Base-by-base conservation (phyloP, 2,113 vertebrate species). In the Leptodactylus fuscus region DNA sequence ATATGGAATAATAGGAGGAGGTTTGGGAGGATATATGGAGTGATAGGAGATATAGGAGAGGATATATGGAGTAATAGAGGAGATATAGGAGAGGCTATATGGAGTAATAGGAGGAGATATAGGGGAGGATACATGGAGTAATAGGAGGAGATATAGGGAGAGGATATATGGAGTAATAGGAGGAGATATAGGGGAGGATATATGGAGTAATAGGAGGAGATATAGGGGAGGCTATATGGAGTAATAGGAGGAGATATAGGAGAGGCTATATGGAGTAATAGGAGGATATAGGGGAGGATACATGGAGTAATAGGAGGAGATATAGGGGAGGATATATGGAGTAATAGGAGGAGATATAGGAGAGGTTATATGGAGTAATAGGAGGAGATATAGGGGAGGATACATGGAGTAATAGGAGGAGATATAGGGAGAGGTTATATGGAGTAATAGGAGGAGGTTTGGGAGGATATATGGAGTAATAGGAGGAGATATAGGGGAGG, bases 1-100 rank as follows among this genome's bases (percentile, higher is more conserved):
- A 55, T 55, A 55, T 55, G 53, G 53, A 55, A 22, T 55, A 55
- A n/a, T n/a, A 55, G 53, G 53, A 55, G 53, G 53, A 55, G 53
- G n/a, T 60, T 24, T 60, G 4, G n/a, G 55, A 16, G n/a, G 55
- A 4, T 60, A 60, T 27, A 60, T 60, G n/a, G 55, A 60, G 55
- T 27, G 27, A 60, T 55, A 22, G 51, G 51, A 55, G 51, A 55
- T 55, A 55, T 55, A 55, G 51, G 51, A 55, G 16, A 55, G 5
- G 49, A 9, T 51, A 51, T 55, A 55, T 55, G 20, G 51, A n/a
- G 51, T 55, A 55, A 55, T 60, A 60, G 55, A 16, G 49, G 49
- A 51, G 49, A 51, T 51, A 51, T 51, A 51, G 16, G 49, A 6
- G 55, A 58, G 53, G 53, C 1, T 58, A 58, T n/a, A 58, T 58